Evolutionary conservation across 2,113 vertebrate genomes (phyloP).

Genomic region (Pterophyllum scalare): DNA sequence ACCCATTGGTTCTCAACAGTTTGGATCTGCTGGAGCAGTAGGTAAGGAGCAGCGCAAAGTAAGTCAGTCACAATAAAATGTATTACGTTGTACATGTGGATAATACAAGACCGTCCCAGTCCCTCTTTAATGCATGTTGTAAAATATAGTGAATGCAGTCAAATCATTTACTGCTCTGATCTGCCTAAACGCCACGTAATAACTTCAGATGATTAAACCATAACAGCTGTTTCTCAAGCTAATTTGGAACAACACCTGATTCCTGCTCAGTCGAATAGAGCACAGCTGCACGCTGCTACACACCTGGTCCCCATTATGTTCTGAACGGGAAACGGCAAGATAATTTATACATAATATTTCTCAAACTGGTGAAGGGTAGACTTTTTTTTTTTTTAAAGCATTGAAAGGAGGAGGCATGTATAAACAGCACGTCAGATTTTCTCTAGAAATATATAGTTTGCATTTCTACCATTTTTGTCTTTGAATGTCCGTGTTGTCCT

Average conservation of each 20-base stretch:
- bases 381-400: background rate
- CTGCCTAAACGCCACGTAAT: background rate
- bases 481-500: background rate
- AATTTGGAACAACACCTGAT: background rate
- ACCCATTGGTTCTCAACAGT: slow-evolving; percentile 87
- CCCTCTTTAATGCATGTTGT: background rate
- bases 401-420: accelerated
- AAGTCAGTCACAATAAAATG: background rate
- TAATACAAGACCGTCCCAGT: background rate
- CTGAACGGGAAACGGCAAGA: background rate
- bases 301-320: background rate
- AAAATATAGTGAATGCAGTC: background rate
- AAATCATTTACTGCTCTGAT: background rate
- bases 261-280: background rate
- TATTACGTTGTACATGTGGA: background rate
- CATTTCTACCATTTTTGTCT: background rate
- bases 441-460: background rate
- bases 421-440: background rate
- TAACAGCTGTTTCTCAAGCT: background rate
- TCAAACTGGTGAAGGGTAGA: background rate
- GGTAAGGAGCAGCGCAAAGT: slow-evolving; percentile 75
- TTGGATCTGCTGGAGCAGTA: slow-evolving; percentile 84
- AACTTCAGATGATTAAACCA: background rate
- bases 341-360: background rate
- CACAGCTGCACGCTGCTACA: background rate